Conservation (phyloP, 2,888 invertebrate species). For the Protula sp. region DNA sequence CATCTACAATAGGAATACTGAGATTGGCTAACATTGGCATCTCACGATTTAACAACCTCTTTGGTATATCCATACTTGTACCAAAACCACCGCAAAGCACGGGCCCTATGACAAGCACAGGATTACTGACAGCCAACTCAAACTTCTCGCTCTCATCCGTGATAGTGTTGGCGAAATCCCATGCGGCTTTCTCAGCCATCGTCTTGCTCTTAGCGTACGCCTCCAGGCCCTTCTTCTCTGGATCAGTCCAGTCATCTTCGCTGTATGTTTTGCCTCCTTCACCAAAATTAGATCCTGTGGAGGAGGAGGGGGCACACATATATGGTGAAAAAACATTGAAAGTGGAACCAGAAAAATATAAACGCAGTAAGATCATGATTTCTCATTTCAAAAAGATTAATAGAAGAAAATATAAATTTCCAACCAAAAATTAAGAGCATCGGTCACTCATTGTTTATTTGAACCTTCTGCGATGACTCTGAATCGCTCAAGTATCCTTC, state of each 20-base stretch:
- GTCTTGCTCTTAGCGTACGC: neutral
- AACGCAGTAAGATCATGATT: too few species aligned
- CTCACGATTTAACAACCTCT: conserved; percentile 44
- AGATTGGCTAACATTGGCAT: conserved; percentile 54
- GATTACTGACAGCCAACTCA: conserved; percentile 57
- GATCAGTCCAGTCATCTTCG: neutral
- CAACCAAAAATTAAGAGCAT: too few species aligned
- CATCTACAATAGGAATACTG: conserved; percentile 56
- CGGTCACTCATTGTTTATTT: too few species aligned
- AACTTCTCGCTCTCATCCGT: conserved; percentile 52
- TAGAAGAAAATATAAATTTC: too few species aligned
- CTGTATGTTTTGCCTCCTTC: neutral
- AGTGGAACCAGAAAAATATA: too few species aligned
- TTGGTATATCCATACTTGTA: conserved; percentile 31
- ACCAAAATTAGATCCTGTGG: too few species aligned
- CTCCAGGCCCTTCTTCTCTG: neutral
- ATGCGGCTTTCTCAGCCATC: neutral
- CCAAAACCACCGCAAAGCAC: conserved; percentile 26
- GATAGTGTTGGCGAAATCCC: neutral
- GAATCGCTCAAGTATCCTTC: too few species aligned
- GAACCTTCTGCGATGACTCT: too few species aligned
- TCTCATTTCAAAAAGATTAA: too few species aligned
- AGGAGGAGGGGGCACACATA: too few species aligned
- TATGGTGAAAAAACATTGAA: too few species aligned
- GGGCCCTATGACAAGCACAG: conserved; percentile 57